These are phyloP conservation scores for Podarcis lilfordi DNA, from an alignment of 2,797 vertebrate genomes.

Conservation along the genomic window DNA sequence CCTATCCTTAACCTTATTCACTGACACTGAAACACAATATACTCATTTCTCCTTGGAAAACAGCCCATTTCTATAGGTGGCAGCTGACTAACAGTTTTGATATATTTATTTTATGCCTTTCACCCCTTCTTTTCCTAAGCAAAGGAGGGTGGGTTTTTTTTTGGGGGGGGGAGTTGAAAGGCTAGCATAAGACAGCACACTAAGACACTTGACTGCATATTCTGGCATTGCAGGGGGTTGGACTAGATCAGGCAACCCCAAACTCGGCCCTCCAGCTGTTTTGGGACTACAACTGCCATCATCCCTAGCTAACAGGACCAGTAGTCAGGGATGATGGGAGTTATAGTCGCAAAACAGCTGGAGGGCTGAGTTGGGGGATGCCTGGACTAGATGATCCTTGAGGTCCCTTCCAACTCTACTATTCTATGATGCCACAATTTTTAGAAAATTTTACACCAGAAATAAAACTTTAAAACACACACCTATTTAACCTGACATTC, in stretches of 20 bases:
- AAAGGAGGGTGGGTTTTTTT: neutral
- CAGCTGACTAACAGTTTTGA: neutral
- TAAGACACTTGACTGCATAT: too few species aligned
- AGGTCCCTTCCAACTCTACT: neutral
- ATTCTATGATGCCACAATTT: neutral
- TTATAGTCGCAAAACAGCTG: too few species aligned
- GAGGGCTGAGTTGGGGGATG: too few species aligned
- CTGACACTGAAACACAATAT: neutral
- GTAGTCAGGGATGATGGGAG: too few species aligned
- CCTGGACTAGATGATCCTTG: too few species aligned
- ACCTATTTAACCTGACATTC: neutral
- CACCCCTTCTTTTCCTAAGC: neutral
- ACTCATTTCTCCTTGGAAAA: neutral
- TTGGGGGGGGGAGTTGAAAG: neutral
- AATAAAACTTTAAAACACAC: neutral
- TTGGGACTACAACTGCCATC: too few species aligned
- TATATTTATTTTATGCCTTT: neutral
- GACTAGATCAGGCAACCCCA: too few species aligned
- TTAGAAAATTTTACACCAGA: neutral
- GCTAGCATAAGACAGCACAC: neutral
- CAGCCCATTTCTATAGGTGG: neutral
- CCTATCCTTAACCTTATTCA: slow-evolving; percentile 8
- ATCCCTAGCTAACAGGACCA: too few species aligned
- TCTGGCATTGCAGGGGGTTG: too few species aligned
- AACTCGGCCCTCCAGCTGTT: too few species aligned